Conservation (phyloP, 2,797 vertebrate genomes). For the Pangasius larnaudii region DNA sequence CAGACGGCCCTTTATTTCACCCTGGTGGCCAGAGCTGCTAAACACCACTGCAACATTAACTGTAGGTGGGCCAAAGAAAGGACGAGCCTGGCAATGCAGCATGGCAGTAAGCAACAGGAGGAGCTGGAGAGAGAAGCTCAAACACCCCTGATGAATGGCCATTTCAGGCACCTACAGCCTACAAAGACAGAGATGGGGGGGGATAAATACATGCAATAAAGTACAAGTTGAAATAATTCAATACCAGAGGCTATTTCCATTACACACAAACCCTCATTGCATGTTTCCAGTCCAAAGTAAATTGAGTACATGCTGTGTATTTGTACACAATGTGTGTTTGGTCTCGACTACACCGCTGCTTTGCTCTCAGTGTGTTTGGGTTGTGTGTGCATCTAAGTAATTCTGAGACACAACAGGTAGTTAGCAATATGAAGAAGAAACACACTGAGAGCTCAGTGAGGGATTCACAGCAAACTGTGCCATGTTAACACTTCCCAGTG, state of each 20-base stretch:
- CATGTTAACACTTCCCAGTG: constrained; percentile 46
- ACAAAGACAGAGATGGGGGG: constrained; percentile 42
- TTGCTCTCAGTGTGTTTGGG: constrained; percentile 38
- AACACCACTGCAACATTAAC: constrained; percentile 95
- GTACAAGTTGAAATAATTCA: constrained; percentile 37
- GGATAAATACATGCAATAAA: constrained; percentile 19
- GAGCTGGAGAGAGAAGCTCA: constrained; percentile 67
- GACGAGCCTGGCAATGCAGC: constrained; percentile 66
- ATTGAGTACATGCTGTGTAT: constrained; percentile 36
- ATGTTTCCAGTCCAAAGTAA: constrained; percentile 26
- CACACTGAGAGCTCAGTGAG: constrained; percentile 62
- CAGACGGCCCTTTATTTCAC: constrained; percentile 85
- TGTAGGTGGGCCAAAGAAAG: constrained; percentile 78
- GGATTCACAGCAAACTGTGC: constrained; percentile 41
- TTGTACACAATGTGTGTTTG: constrained; percentile 20
- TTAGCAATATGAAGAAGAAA: constrained; percentile 60
- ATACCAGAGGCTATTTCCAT: background rate
- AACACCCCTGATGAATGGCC: constrained; percentile 68
- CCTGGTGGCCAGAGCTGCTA: constrained; percentile 85
- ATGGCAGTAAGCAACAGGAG: constrained; percentile 65
- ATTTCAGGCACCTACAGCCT: constrained; percentile 79
- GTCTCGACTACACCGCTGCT: constrained; percentile 27
- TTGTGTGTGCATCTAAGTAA: constrained; percentile 25
- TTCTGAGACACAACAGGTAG: constrained; percentile 49
- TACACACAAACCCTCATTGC: background rate